Evolutionary conservation across 2,797 vertebrate genomes (phyloP).

Genomic region (Schizopygopsis malacanthus): DNA sequence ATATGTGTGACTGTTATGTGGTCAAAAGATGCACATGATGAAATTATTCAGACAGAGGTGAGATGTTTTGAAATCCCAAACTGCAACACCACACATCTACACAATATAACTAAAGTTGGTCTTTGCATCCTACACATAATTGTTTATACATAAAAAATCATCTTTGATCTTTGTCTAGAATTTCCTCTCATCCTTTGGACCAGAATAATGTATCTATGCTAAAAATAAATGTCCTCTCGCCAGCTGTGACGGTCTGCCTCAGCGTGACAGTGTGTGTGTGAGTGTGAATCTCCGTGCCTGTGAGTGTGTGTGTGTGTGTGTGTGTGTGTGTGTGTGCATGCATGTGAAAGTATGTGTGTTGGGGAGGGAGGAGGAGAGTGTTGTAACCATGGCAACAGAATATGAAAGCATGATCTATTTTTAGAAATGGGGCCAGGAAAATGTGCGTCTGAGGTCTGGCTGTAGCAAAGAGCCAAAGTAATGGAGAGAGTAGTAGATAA

Average conservation of each 20-base stretch:
- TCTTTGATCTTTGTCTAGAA: neutral
- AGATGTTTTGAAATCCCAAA: constrained; percentile 5
- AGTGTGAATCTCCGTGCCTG: neutral
- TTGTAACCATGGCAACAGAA: constrained; percentile 78
- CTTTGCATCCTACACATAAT: neutral
- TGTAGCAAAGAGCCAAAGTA: neutral
- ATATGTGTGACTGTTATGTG: neutral
- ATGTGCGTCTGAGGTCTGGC: constrained; percentile 40
- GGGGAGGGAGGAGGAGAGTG: constrained; percentile 12
- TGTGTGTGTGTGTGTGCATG: neutral
- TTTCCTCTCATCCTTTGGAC: neutral
- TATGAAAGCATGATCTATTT: constrained; percentile 75
- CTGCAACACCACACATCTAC: neutral
- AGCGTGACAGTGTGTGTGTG: neutral
- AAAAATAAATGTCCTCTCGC: constrained; percentile 38
- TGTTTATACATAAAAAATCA: neutral
- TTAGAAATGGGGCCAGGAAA: constrained; percentile 69
- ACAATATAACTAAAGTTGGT: neutral
- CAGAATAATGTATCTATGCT: neutral
- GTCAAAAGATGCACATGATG: neutral
- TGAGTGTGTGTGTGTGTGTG: constrained; percentile 14
- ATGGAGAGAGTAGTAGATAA: neutral
- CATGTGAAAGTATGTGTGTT: constrained; percentile 22
- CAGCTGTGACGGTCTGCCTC: constrained; percentile 5
- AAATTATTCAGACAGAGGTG: neutral